Conservation (phyloP, 2,113 vertebrate species). For the Lepidothrix coronata region DNA sequence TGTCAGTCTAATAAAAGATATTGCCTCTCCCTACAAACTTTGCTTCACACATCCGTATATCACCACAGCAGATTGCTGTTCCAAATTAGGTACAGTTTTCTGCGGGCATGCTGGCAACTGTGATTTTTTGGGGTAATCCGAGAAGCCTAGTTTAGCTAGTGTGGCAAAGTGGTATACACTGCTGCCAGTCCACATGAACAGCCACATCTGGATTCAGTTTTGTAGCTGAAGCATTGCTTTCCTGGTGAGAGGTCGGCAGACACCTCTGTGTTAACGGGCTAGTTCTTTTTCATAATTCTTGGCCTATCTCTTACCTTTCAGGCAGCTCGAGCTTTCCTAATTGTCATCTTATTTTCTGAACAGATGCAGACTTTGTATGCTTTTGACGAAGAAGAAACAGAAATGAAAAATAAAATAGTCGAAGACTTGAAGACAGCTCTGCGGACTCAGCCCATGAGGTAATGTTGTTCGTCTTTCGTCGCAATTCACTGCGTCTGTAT, state of each 20-base stretch:
- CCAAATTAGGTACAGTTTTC: constrained; percentile 35
- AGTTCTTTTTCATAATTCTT: constrained; percentile 2
- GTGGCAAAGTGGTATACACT: background rate
- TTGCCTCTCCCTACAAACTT: background rate
- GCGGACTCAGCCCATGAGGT: constrained; percentile 98
- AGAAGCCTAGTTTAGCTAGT: background rate
- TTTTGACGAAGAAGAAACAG: constrained; percentile 95
- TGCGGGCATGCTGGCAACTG: background rate
- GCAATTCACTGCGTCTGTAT: background rate
- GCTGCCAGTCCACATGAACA: constrained; percentile 35
- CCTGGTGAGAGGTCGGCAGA: background rate
- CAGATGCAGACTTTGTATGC: constrained; percentile 96
- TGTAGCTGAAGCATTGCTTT: constrained; percentile 10
- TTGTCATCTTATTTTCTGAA: constrained; percentile 7
- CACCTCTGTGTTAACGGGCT: background rate
- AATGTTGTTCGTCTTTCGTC: background rate
- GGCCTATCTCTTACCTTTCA: background rate
- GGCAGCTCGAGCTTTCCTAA: background rate
- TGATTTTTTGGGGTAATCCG: constrained; percentile 5
- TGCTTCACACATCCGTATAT: background rate
- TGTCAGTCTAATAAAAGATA: constrained; percentile 24
- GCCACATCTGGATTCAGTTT: constrained; percentile 47
- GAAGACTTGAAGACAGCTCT: constrained; percentile 97
- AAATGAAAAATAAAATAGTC: constrained; percentile 95
- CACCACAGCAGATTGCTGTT: background rate